These are phyloP conservation scores for Nannoperca australis DNA, from an alignment of 2,797 vertebrate genomes.

Conservation along the genomic window DNA sequence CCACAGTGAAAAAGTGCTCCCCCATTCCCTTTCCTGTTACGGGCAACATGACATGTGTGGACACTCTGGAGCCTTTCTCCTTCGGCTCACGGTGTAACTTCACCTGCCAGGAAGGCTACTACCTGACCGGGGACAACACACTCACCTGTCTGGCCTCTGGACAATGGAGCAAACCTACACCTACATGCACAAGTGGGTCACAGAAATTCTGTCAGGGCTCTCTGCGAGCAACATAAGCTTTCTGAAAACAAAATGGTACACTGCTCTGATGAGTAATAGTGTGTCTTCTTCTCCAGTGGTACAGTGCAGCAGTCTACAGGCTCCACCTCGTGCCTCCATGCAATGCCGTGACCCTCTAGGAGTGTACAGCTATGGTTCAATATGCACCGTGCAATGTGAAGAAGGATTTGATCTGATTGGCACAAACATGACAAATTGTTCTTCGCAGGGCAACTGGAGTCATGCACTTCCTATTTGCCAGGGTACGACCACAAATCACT, in stretches of 20 bases:
- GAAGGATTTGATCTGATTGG: conserved; percentile 75
- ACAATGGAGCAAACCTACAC: conserved; percentile 66
- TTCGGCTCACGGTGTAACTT: conserved; percentile 68
- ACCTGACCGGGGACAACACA: conserved; percentile 52
- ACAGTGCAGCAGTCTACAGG: conserved; percentile 50
- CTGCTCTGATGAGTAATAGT: background rate
- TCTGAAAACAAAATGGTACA: background rate
- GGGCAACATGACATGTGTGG: conserved; percentile 63
- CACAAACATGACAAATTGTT: conserved; percentile 65
- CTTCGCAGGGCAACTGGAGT: conserved; percentile 71
- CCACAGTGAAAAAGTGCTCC: conserved; percentile 67
- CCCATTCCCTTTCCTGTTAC: conserved; percentile 39
- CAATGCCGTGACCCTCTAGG: conserved; percentile 64
- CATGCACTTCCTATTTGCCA: conserved; percentile 68
- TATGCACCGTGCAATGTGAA: conserved; percentile 66
- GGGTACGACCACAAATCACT: conserved; percentile 57
- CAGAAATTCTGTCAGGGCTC: background rate
- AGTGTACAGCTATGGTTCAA: conserved; percentile 69
- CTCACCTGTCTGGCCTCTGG: conserved; percentile 68
- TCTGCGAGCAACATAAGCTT: background rate
- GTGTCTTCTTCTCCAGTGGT: conserved; percentile 56
- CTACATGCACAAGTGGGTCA: conserved; percentile 70
- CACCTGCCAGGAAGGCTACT: conserved; percentile 74
- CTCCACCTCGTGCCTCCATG: conserved; percentile 53
- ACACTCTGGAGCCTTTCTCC: conserved; percentile 69